phyloP scores from a whole-genome alignment of 2,888 invertebrate species.

The Noctuana brunneofusca region DNA sequence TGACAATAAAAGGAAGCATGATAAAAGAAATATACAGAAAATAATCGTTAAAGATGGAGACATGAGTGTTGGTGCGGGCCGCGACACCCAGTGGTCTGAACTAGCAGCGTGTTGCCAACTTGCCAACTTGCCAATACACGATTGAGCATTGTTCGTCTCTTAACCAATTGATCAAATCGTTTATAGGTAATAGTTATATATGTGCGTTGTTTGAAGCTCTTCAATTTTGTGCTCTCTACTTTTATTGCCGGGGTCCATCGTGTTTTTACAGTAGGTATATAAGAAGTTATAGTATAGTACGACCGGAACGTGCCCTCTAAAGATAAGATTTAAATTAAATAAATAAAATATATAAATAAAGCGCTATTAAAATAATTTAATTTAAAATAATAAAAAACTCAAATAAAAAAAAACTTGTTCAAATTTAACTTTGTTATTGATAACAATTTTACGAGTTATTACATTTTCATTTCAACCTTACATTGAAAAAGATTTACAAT shows the following conservation, averaged over 20 bases:
- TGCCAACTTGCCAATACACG: slow-evolving; percentile 14
- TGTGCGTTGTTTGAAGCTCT: slow-evolving; percentile 40
- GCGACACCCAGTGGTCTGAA: slow-evolving; percentile 48
- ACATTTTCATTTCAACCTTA: neutral
- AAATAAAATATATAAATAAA: slow-evolving; percentile 19
- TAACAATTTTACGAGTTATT: neutral
- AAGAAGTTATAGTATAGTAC: slow-evolving; percentile 19
- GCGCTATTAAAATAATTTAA: slow-evolving; percentile 30
- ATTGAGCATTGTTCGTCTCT: slow-evolving; percentile 25
- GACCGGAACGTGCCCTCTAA: slow-evolving; percentile 42
- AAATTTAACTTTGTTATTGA: neutral
- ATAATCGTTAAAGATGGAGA: slow-evolving; percentile 49
- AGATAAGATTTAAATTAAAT: slow-evolving; percentile 16
- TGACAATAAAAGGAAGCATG: slow-evolving; percentile 72
- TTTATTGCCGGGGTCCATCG: slow-evolving; percentile 41
- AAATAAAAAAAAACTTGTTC: neutral
- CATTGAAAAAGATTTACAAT: neutral
- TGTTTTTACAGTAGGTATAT: slow-evolving; percentile 43
- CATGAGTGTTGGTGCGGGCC: slow-evolving; percentile 69
- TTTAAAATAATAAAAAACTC: slow-evolving; percentile 6
- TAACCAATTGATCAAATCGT: slow-evolving; percentile 36
- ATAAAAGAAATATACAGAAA: slow-evolving; percentile 57
- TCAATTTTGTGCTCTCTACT: slow-evolving; percentile 43
- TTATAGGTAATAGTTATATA: slow-evolving; percentile 7
- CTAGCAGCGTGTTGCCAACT: slow-evolving; percentile 38